Evolutionary conservation across 2,888 invertebrate genomes (phyloP).

Genomic region (Labia minor): DNA sequence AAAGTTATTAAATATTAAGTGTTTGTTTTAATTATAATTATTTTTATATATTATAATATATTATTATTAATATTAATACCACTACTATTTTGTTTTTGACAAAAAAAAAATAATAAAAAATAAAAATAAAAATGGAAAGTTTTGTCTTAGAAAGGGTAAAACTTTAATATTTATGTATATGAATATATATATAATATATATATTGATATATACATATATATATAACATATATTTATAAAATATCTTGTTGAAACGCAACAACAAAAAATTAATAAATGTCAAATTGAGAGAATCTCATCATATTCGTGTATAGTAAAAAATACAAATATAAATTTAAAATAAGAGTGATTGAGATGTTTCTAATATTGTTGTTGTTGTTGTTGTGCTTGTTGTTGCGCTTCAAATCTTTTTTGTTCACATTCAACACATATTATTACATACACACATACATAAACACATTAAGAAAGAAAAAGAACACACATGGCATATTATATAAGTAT

Average conservation of each 20-base stretch:
- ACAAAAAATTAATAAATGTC: neutral
- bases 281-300: neutral
- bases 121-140: neutral
- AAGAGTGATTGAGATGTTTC: neutral
- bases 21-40: neutral
- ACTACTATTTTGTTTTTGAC: neutral
- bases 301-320: too few relatives aligned
- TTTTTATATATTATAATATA: neutral
- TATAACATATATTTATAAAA: too few relatives aligned
- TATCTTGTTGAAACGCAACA: constrained; percentile 13
- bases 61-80: neutral
- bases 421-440: constrained; percentile 1
- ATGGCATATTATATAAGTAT: constrained; percentile 3
- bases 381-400: neutral
- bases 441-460: neutral
- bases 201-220: neutral
- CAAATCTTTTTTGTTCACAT: constrained; percentile 3
- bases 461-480: neutral
- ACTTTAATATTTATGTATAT: too few relatives aligned
- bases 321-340: neutral
- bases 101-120: too few relatives aligned
- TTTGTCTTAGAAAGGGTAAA: neutral
- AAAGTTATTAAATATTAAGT: too few relatives aligned
- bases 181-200: too few relatives aligned
- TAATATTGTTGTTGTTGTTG: constrained; percentile 6